A percentile compares a stretch with the other conserved stretches of the same genome.
Conservation (phyloP, 2,888 invertebrate genomes). For the Lathronympha strigana region DNA sequence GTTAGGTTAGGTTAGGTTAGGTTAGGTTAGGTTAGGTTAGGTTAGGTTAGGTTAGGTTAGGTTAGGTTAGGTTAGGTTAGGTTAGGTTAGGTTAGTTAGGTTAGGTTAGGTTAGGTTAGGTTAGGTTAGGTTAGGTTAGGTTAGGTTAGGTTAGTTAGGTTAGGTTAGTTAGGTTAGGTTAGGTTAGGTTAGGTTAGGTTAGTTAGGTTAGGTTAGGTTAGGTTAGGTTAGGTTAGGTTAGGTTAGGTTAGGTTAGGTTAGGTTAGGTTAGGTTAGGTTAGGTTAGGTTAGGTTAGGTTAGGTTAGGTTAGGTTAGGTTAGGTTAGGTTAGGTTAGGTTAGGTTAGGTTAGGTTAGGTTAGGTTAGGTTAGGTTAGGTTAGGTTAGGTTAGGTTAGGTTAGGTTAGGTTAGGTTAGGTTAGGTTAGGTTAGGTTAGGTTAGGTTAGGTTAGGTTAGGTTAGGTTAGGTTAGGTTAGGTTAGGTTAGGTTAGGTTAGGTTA, state of each 20-base stretch:
- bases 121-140: neutral
- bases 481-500: constrained; percentile 23
- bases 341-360: constrained; percentile 35
- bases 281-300: constrained; percentile 46
- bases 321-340: constrained; percentile 24
- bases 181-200: constrained; percentile 21
- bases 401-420: neutral
- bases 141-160: constrained; percentile 4
- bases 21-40: constrained; percentile 14
- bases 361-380: constrained; percentile 47
- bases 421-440: constrained; percentile 20
- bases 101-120: constrained; percentile 11
- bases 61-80: constrained; percentile 12
- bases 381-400: constrained; percentile 41
- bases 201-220: constrained; percentile 11
- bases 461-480: constrained; percentile 8
- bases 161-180: constrained; percentile 18
- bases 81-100: constrained; percentile 19
- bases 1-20: constrained; percentile 13
- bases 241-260: constrained; percentile 32
- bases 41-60: constrained; percentile 12
- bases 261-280: constrained; percentile 38
- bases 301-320: constrained; percentile 45
- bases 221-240: constrained; percentile 17
- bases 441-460: constrained; percentile 10